These are phyloP conservation scores for Macrotis lagotis DNA, from an alignment of 2,113 vertebrate species.

Conservation along the genomic window DNA sequence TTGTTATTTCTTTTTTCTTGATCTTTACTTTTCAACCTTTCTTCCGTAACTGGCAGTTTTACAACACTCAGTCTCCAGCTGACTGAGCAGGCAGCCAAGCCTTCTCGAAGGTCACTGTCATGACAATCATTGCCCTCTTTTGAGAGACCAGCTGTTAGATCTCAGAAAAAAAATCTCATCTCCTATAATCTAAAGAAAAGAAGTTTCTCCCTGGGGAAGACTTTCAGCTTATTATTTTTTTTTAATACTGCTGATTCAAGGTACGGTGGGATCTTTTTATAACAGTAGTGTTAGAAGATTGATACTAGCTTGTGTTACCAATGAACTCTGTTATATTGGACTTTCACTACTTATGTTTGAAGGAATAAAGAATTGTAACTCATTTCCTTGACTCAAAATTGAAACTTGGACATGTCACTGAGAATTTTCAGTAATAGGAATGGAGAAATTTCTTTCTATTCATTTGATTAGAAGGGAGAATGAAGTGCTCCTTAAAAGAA, in stretches of 20 bases:
- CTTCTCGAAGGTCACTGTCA: constrained; percentile 57
- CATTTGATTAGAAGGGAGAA: background rate
- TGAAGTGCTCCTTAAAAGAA: background rate
- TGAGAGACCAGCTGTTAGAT: background rate
- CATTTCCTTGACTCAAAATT: constrained; percentile 18
- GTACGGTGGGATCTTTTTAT: constrained; percentile 7
- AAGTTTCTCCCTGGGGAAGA: constrained; percentile 9
- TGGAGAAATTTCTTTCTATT: background rate
- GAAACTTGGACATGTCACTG: background rate
- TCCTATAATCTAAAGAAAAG: constrained; percentile 37
- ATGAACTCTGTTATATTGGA: background rate
- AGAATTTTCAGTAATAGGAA: background rate
- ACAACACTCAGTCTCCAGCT: constrained; percentile 67
- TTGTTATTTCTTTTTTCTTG: constrained; percentile 71
- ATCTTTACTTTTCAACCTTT: constrained; percentile 62
- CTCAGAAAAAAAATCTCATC: background rate
- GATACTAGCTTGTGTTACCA: background rate
- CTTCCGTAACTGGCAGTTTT: constrained; percentile 58
- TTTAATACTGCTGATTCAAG: background rate
- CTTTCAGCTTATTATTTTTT: background rate
- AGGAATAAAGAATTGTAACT: background rate
- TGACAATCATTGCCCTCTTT: background rate
- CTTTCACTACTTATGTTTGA: background rate
- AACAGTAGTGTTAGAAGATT: background rate
- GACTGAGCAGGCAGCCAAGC: constrained; percentile 65